A percentile compares a stretch with the other conserved stretches of the same genome.
Conservation (phyloP, 2,888 invertebrate species). For the Pachymerium ferrugineum region DNA sequence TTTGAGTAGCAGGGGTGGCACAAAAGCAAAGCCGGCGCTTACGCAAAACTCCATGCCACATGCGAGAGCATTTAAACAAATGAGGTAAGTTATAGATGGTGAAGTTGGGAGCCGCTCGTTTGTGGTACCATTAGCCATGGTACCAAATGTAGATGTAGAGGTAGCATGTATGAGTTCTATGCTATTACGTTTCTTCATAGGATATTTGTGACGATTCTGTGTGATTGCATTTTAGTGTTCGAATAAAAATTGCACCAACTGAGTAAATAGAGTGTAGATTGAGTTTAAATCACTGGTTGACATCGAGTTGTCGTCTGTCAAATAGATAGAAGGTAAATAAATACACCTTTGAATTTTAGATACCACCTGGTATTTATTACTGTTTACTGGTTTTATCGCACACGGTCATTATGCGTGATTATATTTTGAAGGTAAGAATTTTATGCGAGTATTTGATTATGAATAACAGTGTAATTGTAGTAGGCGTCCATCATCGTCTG, state of each 20-base stretch:
- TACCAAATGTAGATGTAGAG: neutral
- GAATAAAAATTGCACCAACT: neutral
- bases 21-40: slow-evolving; percentile 51
- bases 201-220: neutral
- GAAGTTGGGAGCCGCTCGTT: neutral
- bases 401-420: too few species aligned
- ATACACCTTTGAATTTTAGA: too few species aligned
- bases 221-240: neutral
- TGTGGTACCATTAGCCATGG: neutral
- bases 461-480: too few species aligned
- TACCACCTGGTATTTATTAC: too few species aligned
- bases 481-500: too few species aligned
- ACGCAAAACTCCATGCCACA: slow-evolving; percentile 52
- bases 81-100: slow-evolving; percentile 29
- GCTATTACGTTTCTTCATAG: neutral
- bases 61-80: slow-evolving; percentile 47
- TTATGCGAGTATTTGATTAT: too few species aligned
- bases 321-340: too few species aligned
- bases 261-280: neutral
- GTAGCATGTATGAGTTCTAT: neutral
- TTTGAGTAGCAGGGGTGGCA: slow-evolving; percentile 51
- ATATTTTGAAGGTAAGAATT: too few species aligned
- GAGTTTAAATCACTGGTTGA: too few species aligned
- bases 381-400: too few species aligned
- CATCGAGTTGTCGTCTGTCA: too few species aligned